Evolutionary conservation across 2,888 invertebrate genomes (phyloP).

Genomic region (Drosophila stalkeri): DNA sequence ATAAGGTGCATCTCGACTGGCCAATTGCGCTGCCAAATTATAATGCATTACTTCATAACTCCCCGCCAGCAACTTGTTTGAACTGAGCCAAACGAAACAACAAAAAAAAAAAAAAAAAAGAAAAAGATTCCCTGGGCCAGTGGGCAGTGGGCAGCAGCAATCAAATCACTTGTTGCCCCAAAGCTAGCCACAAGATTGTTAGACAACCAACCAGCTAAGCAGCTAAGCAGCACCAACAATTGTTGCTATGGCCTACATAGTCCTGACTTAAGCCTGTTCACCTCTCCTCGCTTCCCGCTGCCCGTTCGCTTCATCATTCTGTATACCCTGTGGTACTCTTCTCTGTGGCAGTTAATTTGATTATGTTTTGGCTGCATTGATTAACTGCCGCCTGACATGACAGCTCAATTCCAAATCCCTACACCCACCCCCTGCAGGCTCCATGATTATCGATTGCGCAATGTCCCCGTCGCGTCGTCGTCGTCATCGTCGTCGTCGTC

Average conservation of each 20-base stretch:
- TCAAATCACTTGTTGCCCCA: conserved; percentile 82
- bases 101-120: not conserved
- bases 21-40: conserved; percentile 74
- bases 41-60: conserved; percentile 82
- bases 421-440: conserved; percentile 41
- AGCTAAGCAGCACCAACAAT: conserved; percentile 34
- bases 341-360: conserved; percentile 77
- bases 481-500: conserved; percentile 24
- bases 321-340: conserved; percentile 49
- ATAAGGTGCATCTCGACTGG: conserved; percentile 72
- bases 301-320: not conserved
- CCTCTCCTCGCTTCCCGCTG: not conserved
- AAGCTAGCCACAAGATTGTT: conserved; percentile 60
- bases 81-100: conserved; percentile 59
- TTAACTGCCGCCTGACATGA: conserved; percentile 84
- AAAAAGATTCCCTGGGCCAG: conserved; percentile 57
- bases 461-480: conserved; percentile 58
- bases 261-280: conserved; percentile 51
- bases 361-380: conserved; percentile 82
- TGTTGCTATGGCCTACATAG: conserved; percentile 65
- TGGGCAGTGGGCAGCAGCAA: conserved; percentile 56
- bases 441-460: conserved; percentile 82
- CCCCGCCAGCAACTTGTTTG: conserved; percentile 79
- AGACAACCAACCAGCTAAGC: conserved; percentile 35
- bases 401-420: conserved; percentile 81